These are phyloP conservation scores for Prorops nasuta DNA, from an alignment of 1,140 invertebrate genomes.

Conservation along the genomic window DNA sequence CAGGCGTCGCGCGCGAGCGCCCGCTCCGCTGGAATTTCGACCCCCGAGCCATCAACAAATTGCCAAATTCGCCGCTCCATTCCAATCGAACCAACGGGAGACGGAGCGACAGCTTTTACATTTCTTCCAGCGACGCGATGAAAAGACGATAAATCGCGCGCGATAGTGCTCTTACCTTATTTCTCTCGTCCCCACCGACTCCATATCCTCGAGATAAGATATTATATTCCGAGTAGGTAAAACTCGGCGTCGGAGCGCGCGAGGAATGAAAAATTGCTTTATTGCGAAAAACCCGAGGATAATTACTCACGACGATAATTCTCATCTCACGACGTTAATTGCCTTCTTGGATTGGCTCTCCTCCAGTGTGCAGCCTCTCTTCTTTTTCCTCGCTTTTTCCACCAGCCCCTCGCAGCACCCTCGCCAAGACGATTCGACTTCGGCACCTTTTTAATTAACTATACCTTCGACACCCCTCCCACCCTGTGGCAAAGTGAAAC, in stretches of 20 bases:
- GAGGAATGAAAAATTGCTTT: not conserved
- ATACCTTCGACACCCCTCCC: constrained; percentile 7
- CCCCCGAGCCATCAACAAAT: not conserved
- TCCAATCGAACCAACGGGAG: not conserved
- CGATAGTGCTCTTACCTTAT: not conserved
- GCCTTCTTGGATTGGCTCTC: not conserved
- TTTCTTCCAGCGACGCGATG: not conserved
- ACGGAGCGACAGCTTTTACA: no score
- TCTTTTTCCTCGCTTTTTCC: no score
- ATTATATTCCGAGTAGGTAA: no score
- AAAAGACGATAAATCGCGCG: not conserved
- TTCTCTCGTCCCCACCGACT: no score
- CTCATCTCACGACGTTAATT: constrained; percentile 24
- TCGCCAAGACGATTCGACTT: constrained; percentile 6
- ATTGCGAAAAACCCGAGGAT: not conserved
- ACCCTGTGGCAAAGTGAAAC: not conserved
- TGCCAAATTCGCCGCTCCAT: not conserved
- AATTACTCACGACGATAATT: constrained; percentile 14
- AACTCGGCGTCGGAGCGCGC: not conserved
- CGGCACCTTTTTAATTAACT: constrained; percentile 31
- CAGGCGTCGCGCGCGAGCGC: no score
- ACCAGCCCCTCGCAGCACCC: not conserved
- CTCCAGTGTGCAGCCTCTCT: not conserved
- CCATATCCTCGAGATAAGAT: no score
- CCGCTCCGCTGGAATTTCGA: not conserved